Percentiles rank a stretch among this genome's conserved stretches.
Conservation (phyloP, 2,888 invertebrate genomes). For the Habrosyne pyritoides region DNA sequence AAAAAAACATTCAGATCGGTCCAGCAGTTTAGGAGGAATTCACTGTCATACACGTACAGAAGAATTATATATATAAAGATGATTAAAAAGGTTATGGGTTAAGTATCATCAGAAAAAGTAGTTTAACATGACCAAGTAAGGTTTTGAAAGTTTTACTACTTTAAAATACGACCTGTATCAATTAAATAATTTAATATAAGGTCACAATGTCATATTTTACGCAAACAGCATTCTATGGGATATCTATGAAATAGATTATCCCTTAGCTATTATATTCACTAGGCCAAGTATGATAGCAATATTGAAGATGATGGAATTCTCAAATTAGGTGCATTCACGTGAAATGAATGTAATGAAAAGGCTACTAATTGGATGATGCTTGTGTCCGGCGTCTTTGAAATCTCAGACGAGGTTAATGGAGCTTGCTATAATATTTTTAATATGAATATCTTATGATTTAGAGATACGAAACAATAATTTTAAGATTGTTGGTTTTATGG, state of each 20-base stretch:
- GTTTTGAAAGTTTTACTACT: no score
- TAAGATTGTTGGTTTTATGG: no score
- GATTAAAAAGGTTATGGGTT: no score
- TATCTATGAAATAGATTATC: not conserved
- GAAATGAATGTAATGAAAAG: not conserved
- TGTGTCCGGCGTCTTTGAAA: not conserved
- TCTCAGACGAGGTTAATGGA: not conserved
- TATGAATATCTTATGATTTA: not conserved
- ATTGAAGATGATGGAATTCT: not conserved
- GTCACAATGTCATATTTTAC: not conserved
- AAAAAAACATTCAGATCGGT: no score
- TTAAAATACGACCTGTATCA: no score
- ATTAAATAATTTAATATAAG: no score
- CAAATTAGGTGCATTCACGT: conserved; percentile 1
- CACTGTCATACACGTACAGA: no score
- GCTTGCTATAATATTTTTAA: not conserved
- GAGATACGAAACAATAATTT: not conserved
- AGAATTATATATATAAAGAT: no score
- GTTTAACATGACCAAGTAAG: no score
- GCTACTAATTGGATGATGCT: not conserved
- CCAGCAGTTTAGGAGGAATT: no score
- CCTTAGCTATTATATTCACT: not conserved
- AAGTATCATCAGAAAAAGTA: no score
- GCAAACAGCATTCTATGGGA: not conserved
- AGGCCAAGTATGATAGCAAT: not conserved